These are phyloP conservation scores for Botia kubotai DNA, from an alignment of 2,797 vertebrate species.

Conservation along the genomic window DNA sequence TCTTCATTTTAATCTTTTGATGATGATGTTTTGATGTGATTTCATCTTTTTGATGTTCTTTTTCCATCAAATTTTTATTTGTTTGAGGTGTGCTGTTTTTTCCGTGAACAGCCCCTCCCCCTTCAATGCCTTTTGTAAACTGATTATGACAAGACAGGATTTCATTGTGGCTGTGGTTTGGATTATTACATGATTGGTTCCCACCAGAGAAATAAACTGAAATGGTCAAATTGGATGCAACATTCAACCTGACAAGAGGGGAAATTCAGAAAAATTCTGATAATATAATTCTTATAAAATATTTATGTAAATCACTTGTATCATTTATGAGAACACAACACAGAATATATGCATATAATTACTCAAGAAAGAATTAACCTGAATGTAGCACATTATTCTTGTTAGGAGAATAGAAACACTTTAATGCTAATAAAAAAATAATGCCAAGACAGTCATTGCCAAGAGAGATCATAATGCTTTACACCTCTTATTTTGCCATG, in stretches of 20 bases:
- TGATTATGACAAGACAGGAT: not conserved
- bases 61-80: constrained; percentile 8
- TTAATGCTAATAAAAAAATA: not conserved
- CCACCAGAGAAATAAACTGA: not conserved
- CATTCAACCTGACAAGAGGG: not conserved
- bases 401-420: not conserved
- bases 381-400: not conserved
- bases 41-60: not conserved
- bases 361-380: not conserved
- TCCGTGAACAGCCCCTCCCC: constrained; percentile 17
- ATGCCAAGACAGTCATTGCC: not conserved
- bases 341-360: not conserved
- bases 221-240: not conserved
- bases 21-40: no score
- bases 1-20: constrained; percentile 10
- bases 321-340: not conserved
- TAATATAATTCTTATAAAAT: not conserved
- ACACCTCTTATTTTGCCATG: not conserved
- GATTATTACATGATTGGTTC: not conserved
- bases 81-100: constrained; percentile 1
- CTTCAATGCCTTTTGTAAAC: constrained; percentile 5
- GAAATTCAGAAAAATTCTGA: not conserved
- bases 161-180: not conserved
- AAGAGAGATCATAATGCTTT: not conserved
- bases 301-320: not conserved